Conservation (phyloP, 2,888 invertebrate species). For the Drosophila maculinotata region DNA sequence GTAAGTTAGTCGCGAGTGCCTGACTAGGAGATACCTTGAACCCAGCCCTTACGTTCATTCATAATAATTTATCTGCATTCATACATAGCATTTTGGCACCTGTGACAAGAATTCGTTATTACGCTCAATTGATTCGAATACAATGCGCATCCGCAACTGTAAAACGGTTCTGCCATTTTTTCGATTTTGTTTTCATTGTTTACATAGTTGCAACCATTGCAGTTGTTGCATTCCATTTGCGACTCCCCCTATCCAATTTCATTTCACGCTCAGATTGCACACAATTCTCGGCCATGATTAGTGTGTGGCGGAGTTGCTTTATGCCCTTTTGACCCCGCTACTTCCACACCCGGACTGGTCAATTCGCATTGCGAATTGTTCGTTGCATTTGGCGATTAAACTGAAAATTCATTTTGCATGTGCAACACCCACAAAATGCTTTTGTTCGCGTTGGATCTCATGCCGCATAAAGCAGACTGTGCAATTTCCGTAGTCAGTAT, state of each 20-base stretch:
- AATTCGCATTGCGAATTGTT: conserved; percentile 20
- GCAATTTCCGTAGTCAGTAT: conserved; percentile 40
- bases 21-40: no score
- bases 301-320: conserved; percentile 17
- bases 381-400: conserved; percentile 30
- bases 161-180: neutral
- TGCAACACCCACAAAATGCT: conserved; percentile 25
- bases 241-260: conserved; percentile 10
- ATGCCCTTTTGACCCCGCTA: neutral
- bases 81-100: conserved; percentile 23
- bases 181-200: conserved; percentile 1
- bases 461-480: no score
- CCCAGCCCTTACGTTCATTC: no score
- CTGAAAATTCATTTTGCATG: conserved; percentile 45
- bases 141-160: conserved; percentile 10
- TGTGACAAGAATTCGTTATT: conserved; percentile 27
- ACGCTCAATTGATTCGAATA: conserved; percentile 28
- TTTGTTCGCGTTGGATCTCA: conserved; percentile 21
- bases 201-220: conserved; percentile 10
- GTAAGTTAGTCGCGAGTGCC: no score
- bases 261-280: conserved; percentile 20
- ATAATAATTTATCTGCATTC: no score
- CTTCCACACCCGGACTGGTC: conserved; percentile 5
- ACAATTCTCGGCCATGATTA: conserved; percentile 31
- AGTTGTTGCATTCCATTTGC: conserved; percentile 9